Conservation (phyloP, 2,797 vertebrate genomes). For the Pseudomugil tenellus region DNA sequence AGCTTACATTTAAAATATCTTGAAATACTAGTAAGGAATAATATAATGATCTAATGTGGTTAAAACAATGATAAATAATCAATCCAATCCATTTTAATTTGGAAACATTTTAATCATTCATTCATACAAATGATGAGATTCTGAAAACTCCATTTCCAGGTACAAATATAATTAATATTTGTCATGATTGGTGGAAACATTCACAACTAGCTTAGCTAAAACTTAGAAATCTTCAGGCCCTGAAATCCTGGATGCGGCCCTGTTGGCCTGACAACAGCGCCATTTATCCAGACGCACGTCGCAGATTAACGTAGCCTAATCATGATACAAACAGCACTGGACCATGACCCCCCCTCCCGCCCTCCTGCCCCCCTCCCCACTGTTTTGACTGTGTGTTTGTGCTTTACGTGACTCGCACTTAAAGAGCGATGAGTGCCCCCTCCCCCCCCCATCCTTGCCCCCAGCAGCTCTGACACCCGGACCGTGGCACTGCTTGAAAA, state of each 20-base stretch:
- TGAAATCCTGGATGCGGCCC: not conserved
- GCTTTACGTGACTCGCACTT: slow-evolving; percentile 52
- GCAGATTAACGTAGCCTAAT: not conserved
- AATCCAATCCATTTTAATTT: no score
- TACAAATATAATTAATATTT: not conserved
- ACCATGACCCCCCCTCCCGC: no score
- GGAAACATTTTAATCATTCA: no score
- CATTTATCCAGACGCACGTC: not conserved
- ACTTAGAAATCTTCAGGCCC: no score
- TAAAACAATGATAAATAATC: no score
- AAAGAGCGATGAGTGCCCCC: slow-evolving; percentile 51
- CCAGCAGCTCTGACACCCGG: slow-evolving; percentile 56
- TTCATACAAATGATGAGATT: no score
- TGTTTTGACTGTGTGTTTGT: slow-evolving; percentile 57
- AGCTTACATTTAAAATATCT: not conserved
- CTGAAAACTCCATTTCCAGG: not conserved
- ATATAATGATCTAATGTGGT: not conserved
- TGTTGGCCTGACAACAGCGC: not conserved
- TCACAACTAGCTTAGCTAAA: no score
- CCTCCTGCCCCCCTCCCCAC: no score
- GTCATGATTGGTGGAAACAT: not conserved
- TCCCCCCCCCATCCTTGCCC: slow-evolving; percentile 42
- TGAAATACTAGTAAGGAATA: no score
- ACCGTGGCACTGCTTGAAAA: slow-evolving; percentile 78
- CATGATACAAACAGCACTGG: not conserved